Evolutionary conservation across 92 coral and sea anemone genomes (phyloP), one percentile per base, ranked within the genome.

Genomic region (Diadumene lineata): DNA sequence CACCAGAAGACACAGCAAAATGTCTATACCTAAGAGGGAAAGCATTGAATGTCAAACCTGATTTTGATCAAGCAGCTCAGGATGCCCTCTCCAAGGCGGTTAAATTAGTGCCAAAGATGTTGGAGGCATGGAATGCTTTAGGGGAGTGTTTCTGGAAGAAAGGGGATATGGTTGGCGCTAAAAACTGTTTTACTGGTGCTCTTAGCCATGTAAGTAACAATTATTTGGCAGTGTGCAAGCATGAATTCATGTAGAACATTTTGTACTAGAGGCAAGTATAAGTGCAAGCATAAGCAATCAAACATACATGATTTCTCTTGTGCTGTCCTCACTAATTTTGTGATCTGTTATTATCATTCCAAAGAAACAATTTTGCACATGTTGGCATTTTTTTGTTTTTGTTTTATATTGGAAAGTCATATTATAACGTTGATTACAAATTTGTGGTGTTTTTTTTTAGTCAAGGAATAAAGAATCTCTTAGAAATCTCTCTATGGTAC

Each of bases 71-170:
- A 18, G 73, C 85, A 75, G 99, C 97, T 18, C 85, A 89, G 66
- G 99, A 92, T 76, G 89, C 93, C 27, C 88, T 96, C 22, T 79
- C 99, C 25, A 87, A 88, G 69, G 99, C 99, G 66, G 99, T 96
- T 56, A 96, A 96, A 72, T 67, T 96, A 77, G 94, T 88, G 24
- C 99, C 99, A 25, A 84, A 92, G 33, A 53, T 96, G 79, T 81
- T 96, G 0, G 97, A 96, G 62, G 99, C 99, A 33, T 96, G 99
- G 99, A 96, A 96, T 69, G 85, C 84, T 11, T 87, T 96, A 34
- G 99, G 99, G 34, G 99, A 96, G 57, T 96, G 97, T 72, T 89
- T 80, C 64, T 96, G 99, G 99, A 96, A 96, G 77, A 92, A 86
- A 48, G 99, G 97, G 34, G 89, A 96, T 64, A 84, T 92, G 2